Conservation (phyloP, 2,113 vertebrate species). For the Notothenia rossii region DNA sequence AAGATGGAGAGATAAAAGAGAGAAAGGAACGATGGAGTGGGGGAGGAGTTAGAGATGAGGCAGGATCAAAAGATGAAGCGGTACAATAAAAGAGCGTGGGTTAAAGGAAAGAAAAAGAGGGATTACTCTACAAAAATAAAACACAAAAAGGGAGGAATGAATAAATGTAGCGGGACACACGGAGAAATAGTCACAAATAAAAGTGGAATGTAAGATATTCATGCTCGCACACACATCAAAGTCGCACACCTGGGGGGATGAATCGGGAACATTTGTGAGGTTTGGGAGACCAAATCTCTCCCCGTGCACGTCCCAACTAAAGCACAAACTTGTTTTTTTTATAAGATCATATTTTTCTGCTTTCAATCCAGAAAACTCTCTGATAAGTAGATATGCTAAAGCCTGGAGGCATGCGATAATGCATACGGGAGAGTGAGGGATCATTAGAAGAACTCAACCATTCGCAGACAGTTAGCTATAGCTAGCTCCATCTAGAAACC, state of each 20-base stretch:
- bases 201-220: background rate
- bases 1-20: constrained; percentile 4
- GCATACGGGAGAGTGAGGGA: constrained; percentile 30
- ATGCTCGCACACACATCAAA: constrained; percentile 17
- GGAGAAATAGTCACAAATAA: background rate
- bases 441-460: constrained; percentile 69
- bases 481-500: constrained; percentile 71
- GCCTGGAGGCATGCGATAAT: constrained; percentile 43
- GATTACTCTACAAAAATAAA: constrained; percentile 27
- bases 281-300: constrained; percentile 8
- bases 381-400: constrained; percentile 37
- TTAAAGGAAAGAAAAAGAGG: constrained; percentile 41
- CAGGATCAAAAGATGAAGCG: constrained; percentile 16
- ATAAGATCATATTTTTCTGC: constrained; percentile 19
- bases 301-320: constrained; percentile 2
- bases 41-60: constrained; percentile 26
- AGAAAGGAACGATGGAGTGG: background rate
- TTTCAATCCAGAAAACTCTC: constrained; percentile 26
- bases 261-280: constrained; percentile 15
- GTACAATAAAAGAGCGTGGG: constrained; percentile 2
- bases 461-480: constrained; percentile 58
- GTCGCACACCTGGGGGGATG: background rate
- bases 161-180: constrained; percentile 1
- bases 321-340: constrained; percentile 6
- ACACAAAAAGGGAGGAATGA: constrained; percentile 10